Base-by-base conservation (phyloP, 1,140 invertebrate species). In the Dendrolimus kikuchii region DNA sequence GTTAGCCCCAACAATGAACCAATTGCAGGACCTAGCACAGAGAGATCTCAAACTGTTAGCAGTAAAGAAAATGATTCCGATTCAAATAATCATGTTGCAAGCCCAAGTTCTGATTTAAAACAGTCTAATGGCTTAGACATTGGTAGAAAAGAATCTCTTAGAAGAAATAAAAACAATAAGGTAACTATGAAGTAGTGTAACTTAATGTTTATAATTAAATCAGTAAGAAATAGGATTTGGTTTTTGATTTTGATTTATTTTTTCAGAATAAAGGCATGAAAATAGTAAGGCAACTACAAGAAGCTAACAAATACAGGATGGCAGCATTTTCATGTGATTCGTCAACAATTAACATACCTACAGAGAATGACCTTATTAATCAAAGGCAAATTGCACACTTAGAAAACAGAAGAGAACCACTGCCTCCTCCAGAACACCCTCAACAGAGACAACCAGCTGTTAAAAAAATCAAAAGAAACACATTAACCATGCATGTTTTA, bases 401-500 rank as follows among this genome's bases (percentile, higher is more conserved):
- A 63, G 83, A 86, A 64, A 83, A 84, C 57, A 68, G 77, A 65
- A 69, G 74, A 62, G 74, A 82, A 60, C 61, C 64, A 46, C 42
- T 41, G 46, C 66, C 68, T 37, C 67, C 69, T 50, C 68, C 65
- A 56, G 48, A 60, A 48, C 73, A 73, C 44, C 59, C 66, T 55
- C 68, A 78, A 47, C 71, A 77, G 53, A 68, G 66, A 51, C 75
- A 74, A 36, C 76, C 77, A 68, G 51, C 79, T 59, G 59, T 88
- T 46, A 75, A 91, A 72, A 85, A 89, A 81, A 52, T 76, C 55
- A 74, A 86, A 67, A 74, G 89, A 50, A 93, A 93, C 62, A 91
- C 91, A 5, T 88, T 97, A 67, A 92, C 92, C 40, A 90, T 97
- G 74, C 96, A 95, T 88, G 93, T 96, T n/a, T 86, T 97, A 43